Evolutionary conservation across 1,140 invertebrate species (phyloP).

Genomic region (Oryctes rhinoceros): DNA sequence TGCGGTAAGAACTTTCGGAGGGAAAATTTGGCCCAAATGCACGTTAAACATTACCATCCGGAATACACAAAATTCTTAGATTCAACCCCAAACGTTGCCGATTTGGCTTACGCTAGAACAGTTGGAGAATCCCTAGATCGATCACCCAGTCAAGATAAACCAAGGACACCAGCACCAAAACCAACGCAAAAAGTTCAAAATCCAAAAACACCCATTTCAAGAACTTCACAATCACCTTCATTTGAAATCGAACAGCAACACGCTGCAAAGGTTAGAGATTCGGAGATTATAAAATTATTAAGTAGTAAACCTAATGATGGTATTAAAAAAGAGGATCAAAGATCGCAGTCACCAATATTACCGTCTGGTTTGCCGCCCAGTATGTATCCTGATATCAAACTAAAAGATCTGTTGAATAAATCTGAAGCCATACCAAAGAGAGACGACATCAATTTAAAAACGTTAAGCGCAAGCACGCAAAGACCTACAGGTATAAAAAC

Average conservation of each 20-base stretch:
- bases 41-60: conserved; percentile 90
- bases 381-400: conserved; percentile 57
- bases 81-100: conserved; percentile 83
- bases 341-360: conserved; percentile 47
- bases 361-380: conserved; percentile 52
- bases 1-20: conserved; percentile 91
- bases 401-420: conserved; percentile 55
- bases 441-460: conserved; percentile 52
- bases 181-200: conserved; percentile 40
- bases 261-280: conserved; percentile 50
- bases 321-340: conserved; percentile 46
- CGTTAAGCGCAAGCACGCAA: conserved; percentile 31
- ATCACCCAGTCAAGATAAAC: conserved; percentile 49
- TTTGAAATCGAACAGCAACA: conserved; percentile 26
- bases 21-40: conserved; percentile 87
- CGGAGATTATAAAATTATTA: conserved; percentile 58
- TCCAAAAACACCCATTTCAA: conserved; percentile 25
- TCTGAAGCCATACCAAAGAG: conserved; percentile 52
- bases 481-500: conserved; percentile 63
- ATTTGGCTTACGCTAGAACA: conserved; percentile 81
- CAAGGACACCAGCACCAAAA: conserved; percentile 27
- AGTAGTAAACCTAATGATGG: conserved; percentile 49
- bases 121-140: conserved; percentile 66
- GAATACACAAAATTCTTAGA: conserved; percentile 80
- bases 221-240: conserved; percentile 30